These are phyloP conservation scores for Astropecten irregularis DNA, from an alignment of 53 echinoderm and acorn worm species.

Conservation along the genomic window DNA sequence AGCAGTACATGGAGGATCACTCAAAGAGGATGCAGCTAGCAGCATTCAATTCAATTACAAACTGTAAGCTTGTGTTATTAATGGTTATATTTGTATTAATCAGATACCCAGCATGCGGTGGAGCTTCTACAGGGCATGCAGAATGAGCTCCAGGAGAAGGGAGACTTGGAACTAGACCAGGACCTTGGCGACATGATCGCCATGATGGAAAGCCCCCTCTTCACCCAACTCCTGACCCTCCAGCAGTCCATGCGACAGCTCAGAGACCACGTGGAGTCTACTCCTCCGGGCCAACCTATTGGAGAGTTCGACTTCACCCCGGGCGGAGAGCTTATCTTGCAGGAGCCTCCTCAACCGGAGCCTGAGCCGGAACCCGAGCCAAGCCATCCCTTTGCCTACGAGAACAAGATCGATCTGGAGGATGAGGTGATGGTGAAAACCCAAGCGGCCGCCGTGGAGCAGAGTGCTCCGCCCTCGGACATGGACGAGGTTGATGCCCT, in stretches of 20 bases:
- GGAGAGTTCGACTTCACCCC: conserved; percentile 80
- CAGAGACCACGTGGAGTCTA: conserved; percentile 78
- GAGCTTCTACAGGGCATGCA: conserved; percentile 84
- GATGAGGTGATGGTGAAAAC: conserved; percentile 48
- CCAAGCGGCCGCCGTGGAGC: background rate
- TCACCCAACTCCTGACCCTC: conserved; percentile 90
- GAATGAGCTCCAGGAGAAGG: conserved; percentile 70
- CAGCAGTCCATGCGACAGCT: conserved; percentile 85
- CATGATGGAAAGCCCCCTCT: conserved; percentile 91
- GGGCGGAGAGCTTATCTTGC: conserved; percentile 74
- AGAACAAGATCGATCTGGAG: conserved; percentile 74
- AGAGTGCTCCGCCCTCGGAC: background rate
- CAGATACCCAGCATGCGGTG: conserved; percentile 96
- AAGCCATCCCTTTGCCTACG: conserved; percentile 80
- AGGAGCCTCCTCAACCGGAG: conserved; percentile 40
- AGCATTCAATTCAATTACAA: no score
- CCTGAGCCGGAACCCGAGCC: conserved; percentile 27
- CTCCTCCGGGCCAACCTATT: conserved; percentile 71
- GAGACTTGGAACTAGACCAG: conserved; percentile 78
- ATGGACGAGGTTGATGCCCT: conserved; percentile 46
- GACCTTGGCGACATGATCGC: conserved; percentile 85
- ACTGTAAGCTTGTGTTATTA: no score
- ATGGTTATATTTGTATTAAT: no score
- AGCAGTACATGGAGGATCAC: no score
- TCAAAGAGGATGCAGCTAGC: no score